Percentiles rank a stretch among this genome's conserved stretches.
Conservation (phyloP, 2,113 vertebrate genomes). For the Tichodroma muraria region DNA sequence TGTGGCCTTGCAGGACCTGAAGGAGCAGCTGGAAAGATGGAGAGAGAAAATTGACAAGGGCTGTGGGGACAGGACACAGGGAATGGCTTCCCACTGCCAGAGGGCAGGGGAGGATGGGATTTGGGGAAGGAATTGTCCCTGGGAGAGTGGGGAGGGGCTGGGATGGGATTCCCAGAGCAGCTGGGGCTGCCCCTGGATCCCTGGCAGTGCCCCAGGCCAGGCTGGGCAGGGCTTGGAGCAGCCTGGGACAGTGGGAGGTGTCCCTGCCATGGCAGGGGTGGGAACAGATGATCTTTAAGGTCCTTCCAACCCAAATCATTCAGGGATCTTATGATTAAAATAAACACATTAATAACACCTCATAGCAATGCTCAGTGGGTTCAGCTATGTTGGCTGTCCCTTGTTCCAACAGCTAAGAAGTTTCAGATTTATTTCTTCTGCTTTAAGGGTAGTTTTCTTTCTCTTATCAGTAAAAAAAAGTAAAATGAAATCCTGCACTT, state of each 20-base stretch:
- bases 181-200: neutral
- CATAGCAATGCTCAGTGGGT: neutral
- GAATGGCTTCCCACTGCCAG: too few species aligned
- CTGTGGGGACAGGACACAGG: neutral
- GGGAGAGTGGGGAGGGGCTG: too few species aligned
- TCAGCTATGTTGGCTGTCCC: neutral
- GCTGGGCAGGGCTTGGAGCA: neutral
- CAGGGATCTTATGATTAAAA: neutral
- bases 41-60: neutral
- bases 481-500: neutral
- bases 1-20: neutral
- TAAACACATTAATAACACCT: neutral
- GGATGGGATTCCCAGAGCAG: neutral
- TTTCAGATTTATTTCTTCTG: neutral
- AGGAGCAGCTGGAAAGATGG: neutral
- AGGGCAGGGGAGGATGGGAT: too few species aligned
- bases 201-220: neutral
- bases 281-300: rapidly evolving
- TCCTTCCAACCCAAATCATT: neutral
- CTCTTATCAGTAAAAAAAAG: neutral
- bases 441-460: neutral
- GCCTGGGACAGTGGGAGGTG: neutral
- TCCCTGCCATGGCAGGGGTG: neutral
- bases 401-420: neutral
- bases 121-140: too few species aligned